phyloP scores from a whole-genome alignment of 2,113 vertebrate genomes.

The Isichthys henryi region DNA sequence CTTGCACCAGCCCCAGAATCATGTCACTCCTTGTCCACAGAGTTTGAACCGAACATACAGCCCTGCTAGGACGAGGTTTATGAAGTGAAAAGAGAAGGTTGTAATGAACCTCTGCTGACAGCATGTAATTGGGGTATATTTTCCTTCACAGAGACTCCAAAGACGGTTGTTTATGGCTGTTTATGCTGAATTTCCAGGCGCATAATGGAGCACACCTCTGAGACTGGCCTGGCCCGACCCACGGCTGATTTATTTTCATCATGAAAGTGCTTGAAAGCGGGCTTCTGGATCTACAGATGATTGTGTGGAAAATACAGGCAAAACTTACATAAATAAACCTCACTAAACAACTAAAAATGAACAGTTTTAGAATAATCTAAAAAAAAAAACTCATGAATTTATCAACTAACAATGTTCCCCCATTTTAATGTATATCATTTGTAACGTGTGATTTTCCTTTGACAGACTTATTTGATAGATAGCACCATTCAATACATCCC shows the following conservation, averaged over 20 bases:
- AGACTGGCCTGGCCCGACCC: background rate
- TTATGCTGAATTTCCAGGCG: background rate
- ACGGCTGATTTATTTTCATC: too few species aligned
- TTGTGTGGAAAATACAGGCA: background rate
- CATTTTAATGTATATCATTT: background rate
- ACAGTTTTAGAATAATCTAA: background rate
- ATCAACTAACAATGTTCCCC: background rate
- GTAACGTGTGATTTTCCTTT: background rate
- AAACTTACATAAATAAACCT: background rate
- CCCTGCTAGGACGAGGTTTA: background rate
- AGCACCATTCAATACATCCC: background rate
- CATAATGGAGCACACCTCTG: background rate
- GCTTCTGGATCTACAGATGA: background rate
- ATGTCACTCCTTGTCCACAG: background rate
- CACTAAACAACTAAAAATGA: too few species aligned
- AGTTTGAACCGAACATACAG: background rate
- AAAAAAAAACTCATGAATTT: background rate
- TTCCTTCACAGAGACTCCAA: background rate
- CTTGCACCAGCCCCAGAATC: background rate
- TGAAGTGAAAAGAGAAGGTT: background rate
- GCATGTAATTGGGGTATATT: slow-evolving; percentile 1
- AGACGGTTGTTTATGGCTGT: background rate
- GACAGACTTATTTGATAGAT: background rate
- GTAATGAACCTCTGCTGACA: background rate
- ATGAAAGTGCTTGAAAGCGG: background rate